phyloP scores from a whole-genome alignment of 1,140 invertebrate genomes.

The Neodiprion pinetum region DNA sequence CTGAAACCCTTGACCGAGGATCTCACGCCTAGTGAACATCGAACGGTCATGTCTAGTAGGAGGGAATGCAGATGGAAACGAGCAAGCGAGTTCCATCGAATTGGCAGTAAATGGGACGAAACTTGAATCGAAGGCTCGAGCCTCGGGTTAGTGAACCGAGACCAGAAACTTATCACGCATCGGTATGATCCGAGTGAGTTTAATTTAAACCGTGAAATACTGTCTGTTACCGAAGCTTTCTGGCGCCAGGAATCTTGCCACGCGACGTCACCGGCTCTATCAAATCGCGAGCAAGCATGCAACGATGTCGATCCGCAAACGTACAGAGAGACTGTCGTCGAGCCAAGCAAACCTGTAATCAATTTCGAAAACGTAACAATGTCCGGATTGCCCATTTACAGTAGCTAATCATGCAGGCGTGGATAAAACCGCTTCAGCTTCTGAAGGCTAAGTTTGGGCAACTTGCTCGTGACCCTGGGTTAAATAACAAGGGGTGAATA shows the following conservation, averaged over 20 bases:
- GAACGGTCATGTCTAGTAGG: not conserved
- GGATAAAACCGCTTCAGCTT: too few relatives aligned
- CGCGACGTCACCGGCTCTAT: not conserved
- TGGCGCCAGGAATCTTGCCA: conserved; percentile 11
- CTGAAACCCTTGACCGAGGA: not conserved
- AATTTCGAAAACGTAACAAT: too few relatives aligned
- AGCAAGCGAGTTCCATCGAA: not conserved
- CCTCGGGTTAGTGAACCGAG: not conserved
- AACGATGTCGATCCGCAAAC: not conserved
- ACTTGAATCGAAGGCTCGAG: not conserved
- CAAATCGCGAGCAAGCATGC: not conserved
- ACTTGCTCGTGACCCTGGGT: not conserved
- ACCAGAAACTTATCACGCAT: not conserved
- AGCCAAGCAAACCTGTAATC: too few relatives aligned
- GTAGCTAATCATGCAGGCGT: too few relatives aligned
- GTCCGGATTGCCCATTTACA: too few relatives aligned
- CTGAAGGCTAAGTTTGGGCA: too few relatives aligned
- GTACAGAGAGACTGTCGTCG: too few relatives aligned
- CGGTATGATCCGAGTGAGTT: not conserved
- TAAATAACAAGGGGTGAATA: not conserved
- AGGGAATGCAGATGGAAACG: not conserved
- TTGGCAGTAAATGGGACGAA: not conserved
- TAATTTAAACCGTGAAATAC: not conserved
- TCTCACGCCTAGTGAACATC: not conserved
- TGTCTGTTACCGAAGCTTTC: not conserved